A percentile compares a stretch with the other conserved stretches of the same genome.
Conservation (phyloP, 2,888 invertebrate species). For the Eucera pruinosa region DNA sequence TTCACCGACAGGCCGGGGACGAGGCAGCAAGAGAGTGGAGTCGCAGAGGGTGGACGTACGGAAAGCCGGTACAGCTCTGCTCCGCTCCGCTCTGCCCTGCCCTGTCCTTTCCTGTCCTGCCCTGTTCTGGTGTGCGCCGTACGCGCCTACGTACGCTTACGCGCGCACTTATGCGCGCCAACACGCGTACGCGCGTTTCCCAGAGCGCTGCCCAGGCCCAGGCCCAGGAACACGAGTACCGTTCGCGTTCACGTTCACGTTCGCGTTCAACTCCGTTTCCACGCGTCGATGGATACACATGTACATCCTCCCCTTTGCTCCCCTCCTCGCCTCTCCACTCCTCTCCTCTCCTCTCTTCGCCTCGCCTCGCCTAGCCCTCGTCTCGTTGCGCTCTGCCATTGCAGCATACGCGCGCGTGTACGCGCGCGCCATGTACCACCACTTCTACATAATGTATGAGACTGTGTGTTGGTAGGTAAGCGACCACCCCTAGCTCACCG, state of each 20-base stretch:
- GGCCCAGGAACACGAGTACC: conserved; percentile 32
- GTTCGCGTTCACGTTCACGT: conserved; percentile 32
- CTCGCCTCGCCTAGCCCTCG: neutral
- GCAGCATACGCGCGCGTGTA: conserved; percentile 59
- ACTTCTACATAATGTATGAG: conserved; percentile 82
- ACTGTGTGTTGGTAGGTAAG: conserved; percentile 83
- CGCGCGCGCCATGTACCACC: conserved; percentile 74
- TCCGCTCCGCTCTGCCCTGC: conserved; percentile 26
- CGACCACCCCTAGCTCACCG: conserved; percentile 80
- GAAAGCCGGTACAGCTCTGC: conserved; percentile 47
- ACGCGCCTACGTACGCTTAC: conserved; percentile 49
- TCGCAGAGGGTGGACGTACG: conserved; percentile 63
- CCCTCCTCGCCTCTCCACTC: neutral
- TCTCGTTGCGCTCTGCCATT: neutral
- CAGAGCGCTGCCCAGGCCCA: conserved; percentile 38
- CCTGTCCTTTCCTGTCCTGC: conserved; percentile 35
- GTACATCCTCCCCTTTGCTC: neutral
- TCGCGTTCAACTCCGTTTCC: too few relatives aligned
- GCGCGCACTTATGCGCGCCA: conserved; percentile 10
- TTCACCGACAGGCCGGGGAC: conserved; percentile 54
- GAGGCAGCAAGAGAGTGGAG: conserved; percentile 35
- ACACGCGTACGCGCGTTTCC: conserved; percentile 37
- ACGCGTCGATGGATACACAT: conserved; percentile 44
- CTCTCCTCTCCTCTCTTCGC: neutral
- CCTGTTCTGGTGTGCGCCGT: conserved; percentile 45